Conservation (phyloP, 1,140 invertebrate species). For the Acromyrmex heyeri region DNA sequence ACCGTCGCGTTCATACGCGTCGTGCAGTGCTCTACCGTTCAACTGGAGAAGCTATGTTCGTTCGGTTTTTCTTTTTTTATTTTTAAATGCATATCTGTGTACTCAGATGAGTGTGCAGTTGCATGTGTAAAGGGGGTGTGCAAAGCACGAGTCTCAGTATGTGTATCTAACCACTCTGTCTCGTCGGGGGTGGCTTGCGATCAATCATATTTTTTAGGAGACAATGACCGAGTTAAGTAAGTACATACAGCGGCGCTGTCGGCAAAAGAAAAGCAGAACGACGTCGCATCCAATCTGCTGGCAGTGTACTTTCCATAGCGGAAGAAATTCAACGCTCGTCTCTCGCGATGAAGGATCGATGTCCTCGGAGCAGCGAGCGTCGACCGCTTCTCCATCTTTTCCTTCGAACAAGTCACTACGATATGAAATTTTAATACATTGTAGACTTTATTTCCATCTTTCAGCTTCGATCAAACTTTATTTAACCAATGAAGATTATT, state of each 20-base stretch:
- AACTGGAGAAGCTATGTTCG: slow-evolving; percentile 71
- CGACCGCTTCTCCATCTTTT: slow-evolving; percentile 44
- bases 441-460: slow-evolving; percentile 15
- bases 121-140: slow-evolving; percentile 52
- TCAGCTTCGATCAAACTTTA: slow-evolving; percentile 29
- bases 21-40: slow-evolving; percentile 74
- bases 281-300: slow-evolving; percentile 47
- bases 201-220: slow-evolving; percentile 80
- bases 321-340: slow-evolving; percentile 59
- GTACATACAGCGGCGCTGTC: slow-evolving; percentile 51
- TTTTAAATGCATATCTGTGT: slow-evolving; percentile 71
- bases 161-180: slow-evolving; percentile 60
- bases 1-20: slow-evolving; percentile 69
- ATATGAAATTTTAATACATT: slow-evolving; percentile 59
- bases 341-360: slow-evolving; percentile 59
- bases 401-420: slow-evolving; percentile 45
- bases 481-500: not conserved
- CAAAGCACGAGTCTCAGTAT: slow-evolving; percentile 43
- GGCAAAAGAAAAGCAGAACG: slow-evolving; percentile 64
- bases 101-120: not conserved
- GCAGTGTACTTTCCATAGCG: slow-evolving; percentile 58
- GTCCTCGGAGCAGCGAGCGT: slow-evolving; percentile 33
- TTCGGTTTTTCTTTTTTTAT: slow-evolving; percentile 49
- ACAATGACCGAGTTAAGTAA: slow-evolving; percentile 76
- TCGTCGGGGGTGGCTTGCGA: slow-evolving; percentile 71